phyloP scores from a whole-genome alignment of 2,113 vertebrate genomes.

The Nesoenas mayeri region DNA sequence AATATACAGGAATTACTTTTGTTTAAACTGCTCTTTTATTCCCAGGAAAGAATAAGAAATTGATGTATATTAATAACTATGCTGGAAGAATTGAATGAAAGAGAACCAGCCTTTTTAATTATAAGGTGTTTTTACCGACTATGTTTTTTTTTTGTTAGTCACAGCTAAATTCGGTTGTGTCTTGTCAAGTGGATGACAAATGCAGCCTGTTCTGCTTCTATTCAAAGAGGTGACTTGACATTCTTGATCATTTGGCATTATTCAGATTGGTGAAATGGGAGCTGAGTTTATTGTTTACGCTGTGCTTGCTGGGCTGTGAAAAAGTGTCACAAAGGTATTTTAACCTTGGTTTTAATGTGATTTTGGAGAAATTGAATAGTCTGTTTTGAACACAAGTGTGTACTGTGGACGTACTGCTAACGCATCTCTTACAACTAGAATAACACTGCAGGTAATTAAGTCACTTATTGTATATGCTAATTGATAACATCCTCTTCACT shows the following conservation, averaged over 20 bases:
- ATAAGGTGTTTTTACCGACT: not conserved
- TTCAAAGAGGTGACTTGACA: not conserved
- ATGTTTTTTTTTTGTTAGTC: not conserved
- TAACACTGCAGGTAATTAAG: not conserved
- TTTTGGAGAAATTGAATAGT: not conserved
- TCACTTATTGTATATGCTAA: not conserved
- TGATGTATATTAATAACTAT: not conserved
- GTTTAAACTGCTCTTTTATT: not conserved
- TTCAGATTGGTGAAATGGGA: not conserved
- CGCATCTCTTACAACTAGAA: not conserved
- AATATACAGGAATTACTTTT: not conserved
- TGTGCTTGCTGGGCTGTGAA: not conserved
- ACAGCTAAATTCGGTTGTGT: not conserved
- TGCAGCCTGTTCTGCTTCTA: not conserved
- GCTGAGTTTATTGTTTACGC: not conserved
- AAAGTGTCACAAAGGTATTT: not conserved
- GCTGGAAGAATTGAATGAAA: not conserved
- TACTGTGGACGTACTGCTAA: not conserved
- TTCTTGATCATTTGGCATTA: not conserved
- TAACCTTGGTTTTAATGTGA: not conserved
- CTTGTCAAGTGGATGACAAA: not conserved
- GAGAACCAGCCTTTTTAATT: not conserved
- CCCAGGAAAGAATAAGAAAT: conserved; percentile 12
- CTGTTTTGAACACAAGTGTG: not conserved
- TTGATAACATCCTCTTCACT: not conserved